These are phyloP conservation scores for Belgica antarctica DNA, from an alignment of 2,888 invertebrate species.

Conservation along the genomic window DNA sequence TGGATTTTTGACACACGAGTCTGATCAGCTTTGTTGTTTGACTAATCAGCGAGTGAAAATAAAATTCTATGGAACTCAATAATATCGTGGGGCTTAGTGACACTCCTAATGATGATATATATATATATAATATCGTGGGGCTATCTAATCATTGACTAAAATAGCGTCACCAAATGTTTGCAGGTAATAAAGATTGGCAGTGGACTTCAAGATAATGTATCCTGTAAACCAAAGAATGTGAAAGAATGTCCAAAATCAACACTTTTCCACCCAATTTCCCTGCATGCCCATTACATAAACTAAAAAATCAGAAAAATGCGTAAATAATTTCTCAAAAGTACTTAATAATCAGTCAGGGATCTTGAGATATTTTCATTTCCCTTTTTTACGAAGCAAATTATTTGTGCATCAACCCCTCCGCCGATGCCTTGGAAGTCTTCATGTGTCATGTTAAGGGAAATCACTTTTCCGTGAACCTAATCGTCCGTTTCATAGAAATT, in stretches of 20 bases:
- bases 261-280: neutral
- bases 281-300: neutral
- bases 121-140: too few relatives aligned
- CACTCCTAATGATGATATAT: too few relatives aligned
- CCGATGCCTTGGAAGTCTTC: neutral
- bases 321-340: conserved; percentile 23
- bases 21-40: too few relatives aligned
- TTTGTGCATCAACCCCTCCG: conserved; percentile 24
- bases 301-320: neutral
- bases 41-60: too few relatives aligned
- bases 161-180: too few relatives aligned
- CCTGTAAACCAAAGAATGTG: too few relatives aligned
- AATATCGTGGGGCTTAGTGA: too few relatives aligned
- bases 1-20: too few relatives aligned
- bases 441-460: conserved; percentile 18
- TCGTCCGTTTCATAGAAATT: conserved; percentile 31
- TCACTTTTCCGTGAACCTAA: conserved; percentile 36
- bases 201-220: too few relatives aligned
- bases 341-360: conserved; percentile 33
- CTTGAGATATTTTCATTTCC: conserved; percentile 32
- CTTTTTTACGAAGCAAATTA: conserved; percentile 18
- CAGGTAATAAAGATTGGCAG: too few relatives aligned
- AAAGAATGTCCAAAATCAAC: neutral
- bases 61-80: too few relatives aligned
- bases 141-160: too few relatives aligned